A percentile compares a stretch with the other conserved stretches of the same genome.
phyloP scores from a whole-genome alignment of 2,113 vertebrate species.

The Esox niger region DNA sequence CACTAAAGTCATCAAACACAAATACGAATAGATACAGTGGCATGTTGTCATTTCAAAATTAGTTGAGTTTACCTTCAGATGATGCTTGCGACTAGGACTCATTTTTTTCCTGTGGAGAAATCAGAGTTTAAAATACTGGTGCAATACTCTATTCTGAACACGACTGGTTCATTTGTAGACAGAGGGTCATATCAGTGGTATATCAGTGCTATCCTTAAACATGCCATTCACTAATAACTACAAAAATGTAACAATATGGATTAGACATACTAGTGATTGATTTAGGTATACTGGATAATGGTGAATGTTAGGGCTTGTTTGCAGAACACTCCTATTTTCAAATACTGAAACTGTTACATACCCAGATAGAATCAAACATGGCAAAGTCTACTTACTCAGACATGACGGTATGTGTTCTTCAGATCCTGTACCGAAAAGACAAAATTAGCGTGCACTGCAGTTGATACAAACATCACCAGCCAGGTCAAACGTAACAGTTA shows the following conservation, averaged over 20 bases:
- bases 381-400: slow-evolving; percentile 71
- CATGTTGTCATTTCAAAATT: neutral
- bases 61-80: slow-evolving; percentile 79
- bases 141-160: neutral
- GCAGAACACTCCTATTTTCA: too few species aligned
- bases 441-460: too few species aligned
- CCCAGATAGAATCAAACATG: neutral
- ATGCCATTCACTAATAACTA: too few species aligned
- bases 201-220: too few species aligned
- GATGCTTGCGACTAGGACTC: slow-evolving; percentile 78
- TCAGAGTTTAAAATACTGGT: slow-evolving; percentile 4
- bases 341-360: too few species aligned
- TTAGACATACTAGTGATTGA: neutral
- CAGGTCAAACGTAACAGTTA: too few species aligned
- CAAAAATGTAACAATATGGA: too few species aligned
- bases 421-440: slow-evolving; percentile 53
- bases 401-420: slow-evolving; percentile 57
- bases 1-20: too few species aligned
- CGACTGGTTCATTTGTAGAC: neutral
- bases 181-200: too few species aligned
- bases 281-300: too few species aligned
- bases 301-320: neutral
- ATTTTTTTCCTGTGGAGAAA: slow-evolving; percentile 77
- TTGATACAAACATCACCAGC: too few species aligned
- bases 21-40: too few species aligned